Conservation (phyloP, 2,113 vertebrate species). For the Xenopus laevis region DNA sequence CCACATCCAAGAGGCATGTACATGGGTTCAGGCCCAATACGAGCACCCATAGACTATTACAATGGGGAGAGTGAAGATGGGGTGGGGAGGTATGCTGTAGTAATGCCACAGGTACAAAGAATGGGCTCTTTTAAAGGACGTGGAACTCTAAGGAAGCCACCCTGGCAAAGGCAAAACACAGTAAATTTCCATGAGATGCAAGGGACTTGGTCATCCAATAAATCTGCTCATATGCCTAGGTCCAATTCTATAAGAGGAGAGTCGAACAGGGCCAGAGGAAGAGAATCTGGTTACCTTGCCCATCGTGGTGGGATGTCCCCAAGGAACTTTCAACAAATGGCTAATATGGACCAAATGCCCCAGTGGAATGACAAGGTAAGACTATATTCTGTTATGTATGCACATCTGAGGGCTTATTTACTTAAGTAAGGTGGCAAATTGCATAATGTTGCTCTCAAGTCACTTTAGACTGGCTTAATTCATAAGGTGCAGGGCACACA, state of each 20-base stretch:
- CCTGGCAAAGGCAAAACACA: constrained; percentile 65
- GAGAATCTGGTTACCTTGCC: constrained; percentile 62
- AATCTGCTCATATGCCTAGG: constrained; percentile 61
- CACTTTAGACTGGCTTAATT: too few species aligned
- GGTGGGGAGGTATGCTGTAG: constrained; percentile 79
- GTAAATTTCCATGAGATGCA: constrained; percentile 59
- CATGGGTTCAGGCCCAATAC: not conserved
- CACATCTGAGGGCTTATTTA: too few species aligned
- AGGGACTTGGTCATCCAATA: constrained; percentile 68
- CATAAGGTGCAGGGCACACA: too few species aligned
- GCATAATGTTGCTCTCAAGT: too few species aligned
- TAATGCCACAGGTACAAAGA: constrained; percentile 81
- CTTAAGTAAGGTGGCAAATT: too few species aligned
- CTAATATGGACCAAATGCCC: constrained; percentile 66
- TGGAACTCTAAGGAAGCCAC: constrained; percentile 60
- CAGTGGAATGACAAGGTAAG: constrained; percentile 87
- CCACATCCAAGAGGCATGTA: constrained; percentile 33
- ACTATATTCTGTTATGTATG: too few species aligned
- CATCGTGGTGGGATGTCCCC: constrained; percentile 52
- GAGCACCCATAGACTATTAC: constrained; percentile 12
- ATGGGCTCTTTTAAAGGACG: constrained; percentile 54
- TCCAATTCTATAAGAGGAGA: constrained; percentile 64
- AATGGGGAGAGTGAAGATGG: constrained; percentile 48
- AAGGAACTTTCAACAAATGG: constrained; percentile 59
- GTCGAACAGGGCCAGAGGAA: constrained; percentile 68